A percentile compares a stretch with the other conserved stretches of the same genome.
phyloP scores from a whole-genome alignment of 1,140 invertebrate genomes.

The Lamellibrachia luymesi region DNA sequence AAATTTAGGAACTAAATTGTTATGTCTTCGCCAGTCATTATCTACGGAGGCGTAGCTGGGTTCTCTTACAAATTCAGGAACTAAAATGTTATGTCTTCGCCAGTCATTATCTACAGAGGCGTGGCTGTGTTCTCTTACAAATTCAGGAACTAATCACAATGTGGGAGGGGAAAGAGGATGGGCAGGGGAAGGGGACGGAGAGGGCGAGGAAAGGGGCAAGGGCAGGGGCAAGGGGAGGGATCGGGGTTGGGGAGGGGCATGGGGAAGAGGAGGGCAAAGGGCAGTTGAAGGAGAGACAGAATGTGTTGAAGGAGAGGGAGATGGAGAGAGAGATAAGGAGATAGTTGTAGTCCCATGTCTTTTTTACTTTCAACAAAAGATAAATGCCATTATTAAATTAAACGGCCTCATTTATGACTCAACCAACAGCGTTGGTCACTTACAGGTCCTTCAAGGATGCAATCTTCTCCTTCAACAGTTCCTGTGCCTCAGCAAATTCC shows the following conservation, averaged over 20 bases:
- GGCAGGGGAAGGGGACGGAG: neutral
- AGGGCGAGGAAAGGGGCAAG: neutral
- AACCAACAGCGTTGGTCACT: neutral
- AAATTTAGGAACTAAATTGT: too few species aligned
- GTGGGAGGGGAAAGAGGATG: neutral
- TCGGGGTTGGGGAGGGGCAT: too few species aligned
- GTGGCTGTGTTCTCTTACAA: too few species aligned
- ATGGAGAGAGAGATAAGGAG: neutral
- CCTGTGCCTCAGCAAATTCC: conserved; percentile 54
- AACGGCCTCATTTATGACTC: neutral
- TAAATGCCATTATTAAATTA: neutral
- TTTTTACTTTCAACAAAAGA: neutral
- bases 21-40: too few species aligned
- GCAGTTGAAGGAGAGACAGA: neutral
- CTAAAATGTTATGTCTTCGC: too few species aligned
- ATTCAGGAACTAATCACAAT: neutral
- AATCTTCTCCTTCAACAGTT: conserved; percentile 56
- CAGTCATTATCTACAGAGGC: too few species aligned
- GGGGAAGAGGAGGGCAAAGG: neutral
- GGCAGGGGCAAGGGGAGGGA: neutral
- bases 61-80: too few species aligned
- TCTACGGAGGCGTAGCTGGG: too few species aligned
- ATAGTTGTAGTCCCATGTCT: neutral
- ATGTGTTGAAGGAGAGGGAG: neutral
- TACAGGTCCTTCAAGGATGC: conserved; percentile 26